Evolutionary conservation across 2,888 invertebrate species (phyloP), one percentile per base, ranked within the genome.

Genomic region (Drosophila bunnanda): DNA sequence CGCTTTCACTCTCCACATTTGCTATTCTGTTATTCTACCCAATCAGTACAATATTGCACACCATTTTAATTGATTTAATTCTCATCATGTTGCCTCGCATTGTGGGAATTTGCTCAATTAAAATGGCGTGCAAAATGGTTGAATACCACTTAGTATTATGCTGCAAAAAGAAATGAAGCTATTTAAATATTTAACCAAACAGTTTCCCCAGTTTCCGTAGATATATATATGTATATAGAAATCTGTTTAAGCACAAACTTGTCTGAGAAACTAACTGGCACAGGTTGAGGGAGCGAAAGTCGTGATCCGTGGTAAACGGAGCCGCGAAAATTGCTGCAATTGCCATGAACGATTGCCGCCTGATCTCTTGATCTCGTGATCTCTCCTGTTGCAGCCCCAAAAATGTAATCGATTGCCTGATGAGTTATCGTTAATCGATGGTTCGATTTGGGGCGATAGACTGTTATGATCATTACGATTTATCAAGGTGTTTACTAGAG

Each of bases 281-380:
- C 65, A 65, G 50, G 64, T 65, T 50, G 65, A 64, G 34, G 64
- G 64, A 64, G 64, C 64, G 41, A 65, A 64, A 64, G 64, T 65
- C 64, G 64, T 65, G 64, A 65, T 50, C 48, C 12, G 6, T 13
- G 9, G 22, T 41, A 25, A 60, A 41, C 15, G 30, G n/a, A 30
- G 32, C 48, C 17, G 22, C 39, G 8, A 12, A 64, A 61, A 61
- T 64, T 64, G 64, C 62, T 12, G 46, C 64, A 62, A 62, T 62
- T 61, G 46, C 34, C 22, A 6, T 28, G 34, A 64, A 48, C 32
- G 65, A 34, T 48, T 41, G 39, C 28, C 48, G 39, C 20, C 64
- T 41, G 39, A 64, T 64, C 39, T 25, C 44, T 39, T 39, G 60
- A 59, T 32, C 32, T 48, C 46, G 2, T 2, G 60, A 59, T 32